These are phyloP conservation scores for Masticophis lateralis DNA, from an alignment of 2,797 vertebrate genomes.

Conservation along the genomic window DNA sequence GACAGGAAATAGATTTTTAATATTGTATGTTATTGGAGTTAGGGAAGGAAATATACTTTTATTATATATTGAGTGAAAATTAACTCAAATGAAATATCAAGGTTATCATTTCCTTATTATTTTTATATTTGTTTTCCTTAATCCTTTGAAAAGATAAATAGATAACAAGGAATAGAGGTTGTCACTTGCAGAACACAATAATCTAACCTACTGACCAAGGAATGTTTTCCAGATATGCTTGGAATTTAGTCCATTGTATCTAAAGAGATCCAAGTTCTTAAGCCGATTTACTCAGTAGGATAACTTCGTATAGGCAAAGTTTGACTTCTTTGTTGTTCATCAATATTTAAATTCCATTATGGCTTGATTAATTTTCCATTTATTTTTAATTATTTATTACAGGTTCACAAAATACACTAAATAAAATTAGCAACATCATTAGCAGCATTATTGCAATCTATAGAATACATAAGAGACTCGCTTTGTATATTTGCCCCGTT, in stretches of 20 bases:
- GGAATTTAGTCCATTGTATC: not conserved
- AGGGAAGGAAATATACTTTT: not conserved
- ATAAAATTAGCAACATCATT: not conserved
- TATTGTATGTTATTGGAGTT: not conserved
- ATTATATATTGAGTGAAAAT: not conserved
- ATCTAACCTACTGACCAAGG: not conserved
- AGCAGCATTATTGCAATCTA: not conserved
- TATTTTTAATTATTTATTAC: conserved; percentile 35
- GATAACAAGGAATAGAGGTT: not conserved
- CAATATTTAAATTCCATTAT: conserved; percentile 12
- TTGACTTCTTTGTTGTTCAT: not conserved
- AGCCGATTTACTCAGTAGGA: not conserved
- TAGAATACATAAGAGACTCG: not conserved
- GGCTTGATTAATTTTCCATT: conserved; percentile 31
- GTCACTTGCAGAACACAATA: not conserved
- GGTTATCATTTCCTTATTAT: not conserved
- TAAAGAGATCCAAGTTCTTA: not conserved
- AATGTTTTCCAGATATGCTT: not conserved
- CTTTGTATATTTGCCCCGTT: not conserved
- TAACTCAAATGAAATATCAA: not conserved
- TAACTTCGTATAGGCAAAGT: not conserved
- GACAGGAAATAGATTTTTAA: not conserved
- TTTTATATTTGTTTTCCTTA: not conserved
- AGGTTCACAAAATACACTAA: conserved; percentile 1
- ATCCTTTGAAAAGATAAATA: not conserved